phyloP scores from a whole-genome alignment of 2,888 invertebrate genomes.

The Octonoba sinensis region DNA sequence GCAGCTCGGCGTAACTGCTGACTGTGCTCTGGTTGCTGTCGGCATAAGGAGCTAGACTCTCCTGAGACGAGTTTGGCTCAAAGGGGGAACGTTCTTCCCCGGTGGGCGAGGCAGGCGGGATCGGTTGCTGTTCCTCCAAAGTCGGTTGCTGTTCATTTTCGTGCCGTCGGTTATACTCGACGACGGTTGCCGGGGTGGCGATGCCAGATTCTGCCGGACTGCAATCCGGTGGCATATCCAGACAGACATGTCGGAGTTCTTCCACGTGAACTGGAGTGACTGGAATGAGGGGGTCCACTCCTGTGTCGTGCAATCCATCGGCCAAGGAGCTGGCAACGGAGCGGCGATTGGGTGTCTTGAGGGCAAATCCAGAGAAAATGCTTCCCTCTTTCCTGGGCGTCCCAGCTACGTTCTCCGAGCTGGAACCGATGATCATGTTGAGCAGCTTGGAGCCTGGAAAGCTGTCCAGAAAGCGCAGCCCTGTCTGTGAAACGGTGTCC shows the following conservation, averaged over 20 bases:
- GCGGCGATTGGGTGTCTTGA: conserved; percentile 58
- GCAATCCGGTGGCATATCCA: conserved; percentile 45
- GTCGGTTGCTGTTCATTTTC: conserved; percentile 6
- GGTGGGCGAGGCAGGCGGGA: conserved; percentile 22
- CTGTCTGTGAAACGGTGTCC: conserved; percentile 57
- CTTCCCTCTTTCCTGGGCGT: conserved; percentile 59
- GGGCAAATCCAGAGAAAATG: conserved; percentile 48
- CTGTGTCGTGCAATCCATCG: conserved; percentile 45
- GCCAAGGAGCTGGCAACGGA: conserved; percentile 59
- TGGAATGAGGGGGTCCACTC: conserved; percentile 49
- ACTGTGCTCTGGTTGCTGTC: conserved; percentile 66
- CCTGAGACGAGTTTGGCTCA: conserved; percentile 65
- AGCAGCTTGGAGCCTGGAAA: conserved; percentile 60
- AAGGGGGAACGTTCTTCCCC: conserved; percentile 41
- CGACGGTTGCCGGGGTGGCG: conserved; percentile 23
- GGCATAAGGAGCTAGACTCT: conserved; percentile 56
- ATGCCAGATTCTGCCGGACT: conserved; percentile 24
- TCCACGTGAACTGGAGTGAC: conserved; percentile 46
- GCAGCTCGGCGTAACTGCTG: conserved; percentile 64
- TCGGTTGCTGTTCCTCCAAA: neutral
- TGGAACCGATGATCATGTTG: conserved; percentile 64
- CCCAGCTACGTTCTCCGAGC: conserved; percentile 52
- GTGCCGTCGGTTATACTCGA: conserved; percentile 45
- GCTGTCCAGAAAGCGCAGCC: conserved; percentile 43
- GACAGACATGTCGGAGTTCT: conserved; percentile 31